Evolutionary conservation across 2,113 vertebrate species (phyloP), one percentile per base, ranked within the genome.

Genomic region (Rhinolophus sinicus): DNA sequence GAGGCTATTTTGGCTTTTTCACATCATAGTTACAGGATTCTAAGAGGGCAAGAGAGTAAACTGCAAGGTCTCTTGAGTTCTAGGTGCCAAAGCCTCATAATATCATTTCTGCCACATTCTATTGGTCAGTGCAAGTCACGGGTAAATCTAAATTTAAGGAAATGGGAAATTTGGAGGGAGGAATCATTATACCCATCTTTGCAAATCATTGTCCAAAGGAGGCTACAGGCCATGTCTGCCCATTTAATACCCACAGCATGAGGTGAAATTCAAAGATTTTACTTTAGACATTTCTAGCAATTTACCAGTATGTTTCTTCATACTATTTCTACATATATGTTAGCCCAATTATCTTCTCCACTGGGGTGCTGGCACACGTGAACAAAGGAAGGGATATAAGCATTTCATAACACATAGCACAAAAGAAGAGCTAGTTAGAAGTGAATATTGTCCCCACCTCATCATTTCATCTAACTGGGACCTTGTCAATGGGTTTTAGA

Each of bases 231-330:
- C 16, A 24, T 69, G 15, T 52, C 28, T 44, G 22, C 60, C 56
- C 28, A 3, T 22, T 87, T 76, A 75, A 33, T 67, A 15, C 26
- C 30, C 10, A 70, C 33, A 44, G 26, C 5, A 8, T 81, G 44
- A 80, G 80, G 40, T 72, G n/a, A 56, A 64, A 90, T n/a, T 40
- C 82, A 40, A 92, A 60, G 38, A 16, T n/a, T 75, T 94, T 91
- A 50, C 30, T 50, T 52, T 35, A 60, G 40, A 28, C 24, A 65
- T 65, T 65, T 73, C 38, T 65, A 60, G 64, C 54, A 70, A 30
- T 35, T 60, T 62, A 82, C 16, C 15, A 67, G 1, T 24, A 60
- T 69, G 5, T 67, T 30, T 54, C 26, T 67, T 81, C 22, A 76
- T 54, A n/a, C 7, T 65, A 54, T 69, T 62, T 70, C 15, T 70